phyloP scores from a whole-genome alignment of 2,113 vertebrate genomes.

The Pontoporia blainvillei region DNA sequence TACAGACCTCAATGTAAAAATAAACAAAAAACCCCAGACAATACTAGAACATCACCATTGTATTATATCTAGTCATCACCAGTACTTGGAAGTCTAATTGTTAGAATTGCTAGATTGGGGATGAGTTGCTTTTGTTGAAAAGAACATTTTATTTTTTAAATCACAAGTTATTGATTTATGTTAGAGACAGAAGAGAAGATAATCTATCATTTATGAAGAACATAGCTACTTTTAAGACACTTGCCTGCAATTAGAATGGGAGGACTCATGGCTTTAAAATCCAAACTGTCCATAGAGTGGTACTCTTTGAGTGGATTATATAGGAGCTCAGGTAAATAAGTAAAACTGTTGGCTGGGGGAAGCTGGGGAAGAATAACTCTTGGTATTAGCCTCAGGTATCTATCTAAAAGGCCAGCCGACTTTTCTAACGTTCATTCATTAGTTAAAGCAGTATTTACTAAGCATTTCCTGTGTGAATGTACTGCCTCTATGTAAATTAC shows the following conservation, averaged over 20 bases:
- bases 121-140: background rate
- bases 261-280: background rate
- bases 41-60: background rate
- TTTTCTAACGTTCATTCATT: background rate
- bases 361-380: background rate
- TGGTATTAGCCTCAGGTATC: background rate
- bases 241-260: background rate
- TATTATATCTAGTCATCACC: background rate
- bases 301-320: background rate
- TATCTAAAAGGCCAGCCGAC: background rate
- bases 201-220: background rate
- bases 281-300: background rate
- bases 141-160: background rate
- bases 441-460: background rate
- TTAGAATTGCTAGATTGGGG: background rate
- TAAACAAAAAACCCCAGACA: background rate
- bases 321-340: background rate
- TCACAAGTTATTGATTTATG: background rate
- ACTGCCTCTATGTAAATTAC: background rate
- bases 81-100: background rate
- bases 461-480: background rate
- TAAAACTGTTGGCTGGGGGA: background rate
- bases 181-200: background rate
- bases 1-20: background rate
- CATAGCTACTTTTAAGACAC: background rate